Evolutionary conservation across 1,140 invertebrate genomes (phyloP).

Genomic region (Goniozus legneri): DNA sequence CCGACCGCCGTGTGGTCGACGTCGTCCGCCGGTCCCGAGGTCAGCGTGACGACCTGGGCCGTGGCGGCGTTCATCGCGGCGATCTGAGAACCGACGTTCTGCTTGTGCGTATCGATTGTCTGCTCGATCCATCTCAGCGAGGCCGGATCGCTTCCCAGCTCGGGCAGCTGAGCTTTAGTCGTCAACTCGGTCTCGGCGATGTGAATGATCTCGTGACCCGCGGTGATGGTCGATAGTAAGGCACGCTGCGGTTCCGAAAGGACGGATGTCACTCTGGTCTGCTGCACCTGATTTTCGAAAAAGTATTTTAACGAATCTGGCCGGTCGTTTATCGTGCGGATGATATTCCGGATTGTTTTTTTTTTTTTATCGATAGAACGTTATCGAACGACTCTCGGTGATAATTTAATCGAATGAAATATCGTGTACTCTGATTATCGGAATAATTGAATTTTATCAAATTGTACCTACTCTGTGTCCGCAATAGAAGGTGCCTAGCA

Average conservation of each 20-base stretch:
- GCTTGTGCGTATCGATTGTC: constrained; percentile 91
- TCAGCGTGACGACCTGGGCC: constrained; percentile 94
- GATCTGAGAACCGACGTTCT: constrained; percentile 93
- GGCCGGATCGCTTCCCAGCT: constrained; percentile 78
- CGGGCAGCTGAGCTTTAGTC: constrained; percentile 70
- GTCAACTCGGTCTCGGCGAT: constrained; percentile 80
- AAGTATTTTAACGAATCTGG: no score
- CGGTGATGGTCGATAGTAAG: constrained; percentile 83
- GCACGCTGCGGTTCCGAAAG: constrained; percentile 88
- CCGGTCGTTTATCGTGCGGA: no score
- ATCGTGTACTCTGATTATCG: no score
- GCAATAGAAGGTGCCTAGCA: constrained; percentile 53
- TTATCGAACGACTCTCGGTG: no score
- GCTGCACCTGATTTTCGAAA: constrained; percentile 74
- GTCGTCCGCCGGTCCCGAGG: constrained; percentile 76
- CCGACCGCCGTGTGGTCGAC: constrained; percentile 94
- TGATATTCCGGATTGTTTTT: no score
- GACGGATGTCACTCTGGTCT: constrained; percentile 80
- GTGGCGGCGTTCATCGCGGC: constrained; percentile 99
- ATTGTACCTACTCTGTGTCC: constrained; percentile 57
- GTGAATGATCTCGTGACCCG: constrained; percentile 81
- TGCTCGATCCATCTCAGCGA: constrained; percentile 92
- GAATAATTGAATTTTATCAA: constrained; percentile 19
- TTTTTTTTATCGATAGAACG: no score
- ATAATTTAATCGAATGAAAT: no score